These are phyloP conservation scores for Neopelma chrysocephalum DNA, from an alignment of 2,797 vertebrate genomes.

Conservation along the genomic window DNA sequence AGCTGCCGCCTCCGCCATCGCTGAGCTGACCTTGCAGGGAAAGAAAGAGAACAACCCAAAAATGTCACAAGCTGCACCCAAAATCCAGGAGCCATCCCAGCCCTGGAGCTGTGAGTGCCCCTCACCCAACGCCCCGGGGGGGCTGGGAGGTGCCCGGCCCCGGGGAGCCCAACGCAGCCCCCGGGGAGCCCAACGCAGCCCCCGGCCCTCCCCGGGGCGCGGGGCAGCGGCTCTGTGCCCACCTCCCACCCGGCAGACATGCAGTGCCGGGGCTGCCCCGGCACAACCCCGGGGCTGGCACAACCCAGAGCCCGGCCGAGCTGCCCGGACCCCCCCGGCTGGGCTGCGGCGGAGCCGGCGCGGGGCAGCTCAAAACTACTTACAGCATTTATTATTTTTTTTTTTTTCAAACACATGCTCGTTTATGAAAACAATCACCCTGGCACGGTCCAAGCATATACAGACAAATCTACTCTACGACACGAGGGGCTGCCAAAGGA, in stretches of 20 bases:
- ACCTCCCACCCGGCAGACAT: background rate
- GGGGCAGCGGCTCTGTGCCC: background rate
- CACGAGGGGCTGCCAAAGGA: conserved; percentile 64
- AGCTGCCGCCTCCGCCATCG: background rate
- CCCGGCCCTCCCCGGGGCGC: background rate
- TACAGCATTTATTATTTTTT: conserved; percentile 1
- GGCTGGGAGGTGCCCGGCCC: background rate
- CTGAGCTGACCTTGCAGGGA: conserved; percentile 38
- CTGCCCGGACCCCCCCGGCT: background rate
- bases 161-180: background rate
- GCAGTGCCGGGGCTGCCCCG: background rate
- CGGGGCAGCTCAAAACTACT: conserved; percentile 36
- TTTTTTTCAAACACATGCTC: conserved; percentile 51
- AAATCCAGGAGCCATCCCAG: background rate
- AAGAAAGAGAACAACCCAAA: conserved; percentile 12
- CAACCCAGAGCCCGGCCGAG: background rate
- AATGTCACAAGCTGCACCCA: conserved; percentile 28
- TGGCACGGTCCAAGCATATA: conserved; percentile 73
- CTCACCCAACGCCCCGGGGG: background rate
- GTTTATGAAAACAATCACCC: conserved; percentile 70
- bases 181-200: background rate
- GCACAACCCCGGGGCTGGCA: background rate
- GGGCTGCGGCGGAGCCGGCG: background rate
- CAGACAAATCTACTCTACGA: conserved; percentile 71
- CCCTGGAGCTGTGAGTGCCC: background rate